phyloP scores from a whole-genome alignment of 37 sponge, comb jelly and placozoan genomes.

The Mnemiopsis leidyi region DNA sequence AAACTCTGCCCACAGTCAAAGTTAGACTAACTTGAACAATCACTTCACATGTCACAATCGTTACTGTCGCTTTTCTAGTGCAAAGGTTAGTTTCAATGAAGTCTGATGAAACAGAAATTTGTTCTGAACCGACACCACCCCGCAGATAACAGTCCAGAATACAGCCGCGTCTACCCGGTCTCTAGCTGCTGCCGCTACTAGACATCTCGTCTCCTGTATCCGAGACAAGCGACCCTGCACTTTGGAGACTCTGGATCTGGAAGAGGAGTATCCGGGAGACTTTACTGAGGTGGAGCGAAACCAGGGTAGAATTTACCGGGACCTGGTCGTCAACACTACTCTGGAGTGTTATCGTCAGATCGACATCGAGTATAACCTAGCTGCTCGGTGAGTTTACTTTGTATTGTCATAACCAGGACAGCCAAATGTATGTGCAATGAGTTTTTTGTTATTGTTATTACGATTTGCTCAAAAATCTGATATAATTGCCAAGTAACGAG shows the following conservation, averaged over 20 bases:
- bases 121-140: too few species aligned
- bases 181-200: not conserved
- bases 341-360: not conserved
- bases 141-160: conserved; percentile 30
- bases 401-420: not conserved
- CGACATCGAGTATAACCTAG: not conserved
- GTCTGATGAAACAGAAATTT: too few species aligned
- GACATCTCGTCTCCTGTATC: conserved; percentile 29
- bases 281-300: not conserved
- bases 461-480: too few species aligned
- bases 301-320: not conserved
- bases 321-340: not conserved
- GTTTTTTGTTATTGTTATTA: too few species aligned
- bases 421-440: too few species aligned
- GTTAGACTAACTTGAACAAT: too few species aligned
- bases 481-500: too few species aligned
- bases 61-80: too few species aligned
- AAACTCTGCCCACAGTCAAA: too few species aligned
- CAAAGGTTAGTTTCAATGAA: too few species aligned
- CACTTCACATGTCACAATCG: too few species aligned
- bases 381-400: not conserved
- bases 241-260: not conserved
- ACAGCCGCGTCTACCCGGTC: not conserved
- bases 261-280: not conserved
- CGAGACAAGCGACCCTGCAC: conserved; percentile 1